phyloP scores from a whole-genome alignment of 2,888 invertebrate species.

The Idaea biselata region DNA sequence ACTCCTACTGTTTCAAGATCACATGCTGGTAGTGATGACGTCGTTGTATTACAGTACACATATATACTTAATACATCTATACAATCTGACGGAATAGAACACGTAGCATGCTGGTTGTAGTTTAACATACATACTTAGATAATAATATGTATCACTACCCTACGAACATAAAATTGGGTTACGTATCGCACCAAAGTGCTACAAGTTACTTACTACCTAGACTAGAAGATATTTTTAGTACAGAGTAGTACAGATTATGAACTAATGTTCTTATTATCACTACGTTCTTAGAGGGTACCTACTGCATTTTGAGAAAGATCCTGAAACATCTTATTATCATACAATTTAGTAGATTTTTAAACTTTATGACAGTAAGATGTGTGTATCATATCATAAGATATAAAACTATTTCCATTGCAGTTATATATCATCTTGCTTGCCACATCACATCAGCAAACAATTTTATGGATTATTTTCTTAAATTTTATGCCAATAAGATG shows the following conservation, averaged over 20 bases:
- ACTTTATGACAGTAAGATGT: too few relatives aligned
- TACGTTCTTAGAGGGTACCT: too few relatives aligned
- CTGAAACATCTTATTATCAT: too few relatives aligned
- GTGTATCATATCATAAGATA: too few relatives aligned
- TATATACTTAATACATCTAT: not conserved
- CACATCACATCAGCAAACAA: too few relatives aligned
- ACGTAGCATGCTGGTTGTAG: not conserved
- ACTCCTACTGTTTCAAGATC: not conserved
- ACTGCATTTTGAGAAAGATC: too few relatives aligned
- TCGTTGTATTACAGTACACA: not conserved
- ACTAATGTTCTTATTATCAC: not conserved
- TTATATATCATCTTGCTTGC: too few relatives aligned
- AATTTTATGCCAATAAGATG: too few relatives aligned
- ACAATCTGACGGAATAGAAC: not conserved
- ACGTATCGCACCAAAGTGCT: not conserved
- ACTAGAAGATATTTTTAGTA: not conserved
- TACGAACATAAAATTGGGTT: not conserved
- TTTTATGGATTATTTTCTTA: too few relatives aligned
- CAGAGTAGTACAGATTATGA: not conserved
- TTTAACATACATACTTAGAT: not conserved
- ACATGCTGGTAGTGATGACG: not conserved
- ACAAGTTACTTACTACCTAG: not conserved
- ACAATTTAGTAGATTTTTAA: too few relatives aligned
- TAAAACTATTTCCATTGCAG: too few relatives aligned
- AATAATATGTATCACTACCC: not conserved